A percentile compares a stretch with the other conserved stretches of the same genome.
Evolutionary conservation across 2,797 vertebrate genomes (phyloP).

Genomic region (Intellagama lesueurii): DNA sequence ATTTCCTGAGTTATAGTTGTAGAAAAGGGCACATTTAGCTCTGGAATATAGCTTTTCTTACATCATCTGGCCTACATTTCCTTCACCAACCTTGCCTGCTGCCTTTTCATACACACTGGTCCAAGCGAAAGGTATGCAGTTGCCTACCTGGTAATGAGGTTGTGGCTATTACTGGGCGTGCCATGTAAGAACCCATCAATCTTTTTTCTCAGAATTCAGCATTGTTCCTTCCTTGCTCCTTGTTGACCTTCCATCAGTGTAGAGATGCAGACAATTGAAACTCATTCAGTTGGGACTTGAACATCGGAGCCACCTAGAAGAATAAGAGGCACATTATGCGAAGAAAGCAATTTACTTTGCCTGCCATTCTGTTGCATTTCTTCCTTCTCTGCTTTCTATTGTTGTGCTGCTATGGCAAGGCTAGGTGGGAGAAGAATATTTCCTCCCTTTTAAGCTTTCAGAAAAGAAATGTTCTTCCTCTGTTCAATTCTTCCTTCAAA

Average conservation of each 20-base stretch:
- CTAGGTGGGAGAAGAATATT: conserved; percentile 8
- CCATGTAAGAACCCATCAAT: background rate
- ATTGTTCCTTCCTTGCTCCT: conserved; percentile 9
- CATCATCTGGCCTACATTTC: background rate
- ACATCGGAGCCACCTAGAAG: conserved; percentile 8
- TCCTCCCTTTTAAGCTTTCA: background rate
- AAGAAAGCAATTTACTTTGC: conserved; percentile 42
- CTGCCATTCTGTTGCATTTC: conserved; percentile 9
- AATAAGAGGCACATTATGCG: conserved; percentile 28
- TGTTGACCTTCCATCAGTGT: conserved; percentile 31
- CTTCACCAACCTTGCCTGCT: background rate
- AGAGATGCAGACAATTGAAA: conserved; percentile 1
- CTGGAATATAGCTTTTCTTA: background rate
- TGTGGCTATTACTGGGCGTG: background rate
- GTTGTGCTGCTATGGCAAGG: conserved; percentile 11
- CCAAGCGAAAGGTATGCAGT: background rate
- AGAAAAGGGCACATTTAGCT: background rate
- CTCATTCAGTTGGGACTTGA: conserved; percentile 25
- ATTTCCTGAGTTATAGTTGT: background rate
- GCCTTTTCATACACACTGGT: background rate
- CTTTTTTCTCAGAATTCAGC: background rate
- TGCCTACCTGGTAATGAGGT: conserved; percentile 11
- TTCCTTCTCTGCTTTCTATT: background rate
- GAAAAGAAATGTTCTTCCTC: background rate
- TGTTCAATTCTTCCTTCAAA: background rate